A percentile compares a stretch with the other conserved stretches of the same genome.
phyloP scores from a whole-genome alignment of 2,888 invertebrate genomes.

The Abrostola triplasia region DNA sequence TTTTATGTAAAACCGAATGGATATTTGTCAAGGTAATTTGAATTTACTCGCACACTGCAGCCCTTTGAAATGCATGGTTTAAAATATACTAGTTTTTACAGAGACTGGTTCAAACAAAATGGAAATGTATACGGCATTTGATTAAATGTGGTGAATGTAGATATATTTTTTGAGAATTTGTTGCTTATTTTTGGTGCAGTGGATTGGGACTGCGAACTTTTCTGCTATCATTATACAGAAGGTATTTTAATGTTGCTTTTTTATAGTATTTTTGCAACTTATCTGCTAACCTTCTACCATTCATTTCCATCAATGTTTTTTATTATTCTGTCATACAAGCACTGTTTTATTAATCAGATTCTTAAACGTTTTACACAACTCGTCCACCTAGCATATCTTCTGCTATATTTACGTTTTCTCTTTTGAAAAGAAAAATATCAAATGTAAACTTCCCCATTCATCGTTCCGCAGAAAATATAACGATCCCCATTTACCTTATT shows the following conservation, averaged over 20 bases:
- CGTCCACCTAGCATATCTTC: conserved; percentile 7
- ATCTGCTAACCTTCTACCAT: no score
- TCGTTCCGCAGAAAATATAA: conserved; percentile 40
- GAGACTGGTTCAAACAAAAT: conserved; percentile 37
- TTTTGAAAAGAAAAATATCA: conserved; percentile 48
- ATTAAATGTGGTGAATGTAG: conserved; percentile 6
- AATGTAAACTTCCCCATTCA: conserved; percentile 24
- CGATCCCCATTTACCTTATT: conserved; percentile 31
- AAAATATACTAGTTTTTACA: conserved; percentile 48
- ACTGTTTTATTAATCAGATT: no score
- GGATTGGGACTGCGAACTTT: neutral
- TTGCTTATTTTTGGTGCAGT: neutral
- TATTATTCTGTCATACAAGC: no score
- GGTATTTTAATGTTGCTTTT: no score
- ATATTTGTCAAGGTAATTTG: conserved; percentile 60
- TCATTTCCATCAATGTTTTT: no score
- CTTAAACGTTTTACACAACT: no score
- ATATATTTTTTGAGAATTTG: neutral
- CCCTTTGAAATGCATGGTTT: conserved; percentile 56
- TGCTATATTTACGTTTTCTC: conserved; percentile 38
- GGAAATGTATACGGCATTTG: conserved; percentile 27
- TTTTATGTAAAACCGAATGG: conserved; percentile 58
- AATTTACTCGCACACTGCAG: conserved; percentile 54
- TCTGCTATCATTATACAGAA: neutral
- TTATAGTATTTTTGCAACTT: no score